phyloP scores from a whole-genome alignment of 2,888 invertebrate genomes.

The Entomobrya proxima region DNA sequence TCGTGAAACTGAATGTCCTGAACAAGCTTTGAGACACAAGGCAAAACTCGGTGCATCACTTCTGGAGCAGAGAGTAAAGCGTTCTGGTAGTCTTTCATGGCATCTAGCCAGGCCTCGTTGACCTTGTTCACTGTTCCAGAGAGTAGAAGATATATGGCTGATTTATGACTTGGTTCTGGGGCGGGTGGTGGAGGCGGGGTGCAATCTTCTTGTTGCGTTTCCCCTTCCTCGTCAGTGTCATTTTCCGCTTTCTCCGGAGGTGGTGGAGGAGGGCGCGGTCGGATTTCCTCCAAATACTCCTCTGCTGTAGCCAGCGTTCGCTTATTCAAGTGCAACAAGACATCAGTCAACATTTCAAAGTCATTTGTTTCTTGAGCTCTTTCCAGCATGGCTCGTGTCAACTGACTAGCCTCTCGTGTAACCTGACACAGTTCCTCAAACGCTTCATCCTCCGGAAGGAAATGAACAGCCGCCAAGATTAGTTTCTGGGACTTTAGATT shows the following conservation, averaged over 20 bases:
- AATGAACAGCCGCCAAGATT: constrained; percentile 66
- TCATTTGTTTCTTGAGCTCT: constrained; percentile 63
- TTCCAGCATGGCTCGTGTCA: constrained; percentile 51
- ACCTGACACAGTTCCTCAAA: constrained; percentile 52
- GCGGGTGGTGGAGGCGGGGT: neutral
- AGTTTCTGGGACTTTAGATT: constrained; percentile 61
- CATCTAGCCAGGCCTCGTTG: constrained; percentile 59
- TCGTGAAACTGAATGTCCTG: constrained; percentile 72
- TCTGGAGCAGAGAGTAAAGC: constrained; percentile 70
- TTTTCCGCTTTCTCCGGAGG: neutral
- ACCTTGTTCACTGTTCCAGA: constrained; percentile 68
- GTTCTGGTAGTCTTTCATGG: constrained; percentile 70
- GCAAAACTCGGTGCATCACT: constrained; percentile 68
- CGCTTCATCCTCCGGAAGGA: constrained; percentile 57
- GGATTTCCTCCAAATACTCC: constrained; percentile 48
- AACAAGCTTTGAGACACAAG: constrained; percentile 69
- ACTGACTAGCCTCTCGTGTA: constrained; percentile 21
- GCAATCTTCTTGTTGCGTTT: neutral
- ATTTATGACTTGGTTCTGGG: constrained; percentile 54
- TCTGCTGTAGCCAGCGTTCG: constrained; percentile 53
- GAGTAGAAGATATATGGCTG: constrained; percentile 66
- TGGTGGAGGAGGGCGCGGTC: constrained; percentile 22
- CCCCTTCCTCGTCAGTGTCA: neutral
- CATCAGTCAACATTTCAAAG: constrained; percentile 66
- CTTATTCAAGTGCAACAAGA: constrained; percentile 53